These are phyloP conservation scores for Pseudopipra pipra DNA, from an alignment of 2,113 vertebrate genomes.

Conservation along the genomic window DNA sequence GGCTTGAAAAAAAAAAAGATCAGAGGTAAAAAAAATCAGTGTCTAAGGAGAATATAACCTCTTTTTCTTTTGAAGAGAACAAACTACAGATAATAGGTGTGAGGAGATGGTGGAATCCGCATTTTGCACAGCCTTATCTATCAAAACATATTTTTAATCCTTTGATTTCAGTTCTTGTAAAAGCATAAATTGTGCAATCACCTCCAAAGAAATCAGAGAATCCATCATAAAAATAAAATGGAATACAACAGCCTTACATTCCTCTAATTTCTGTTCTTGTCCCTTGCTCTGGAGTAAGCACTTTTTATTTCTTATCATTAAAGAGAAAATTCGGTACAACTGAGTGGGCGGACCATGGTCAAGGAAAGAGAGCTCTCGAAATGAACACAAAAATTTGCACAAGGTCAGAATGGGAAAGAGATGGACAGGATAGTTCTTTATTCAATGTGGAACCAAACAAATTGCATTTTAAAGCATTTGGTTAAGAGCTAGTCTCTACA, in stretches of 20 bases:
- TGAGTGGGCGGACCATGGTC: neutral
- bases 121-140: neutral
- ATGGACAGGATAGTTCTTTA: neutral
- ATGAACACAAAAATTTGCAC: neutral
- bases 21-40: slow-evolving; percentile 34
- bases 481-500: neutral
- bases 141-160: slow-evolving; percentile 33
- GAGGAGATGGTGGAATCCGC: neutral
- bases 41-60: slow-evolving; percentile 23
- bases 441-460: neutral
- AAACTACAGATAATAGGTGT: slow-evolving; percentile 5
- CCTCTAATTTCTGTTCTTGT: slow-evolving; percentile 7
- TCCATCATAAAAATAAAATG: neutral
- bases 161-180: slow-evolving; percentile 38
- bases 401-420: neutral
- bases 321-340: neutral
- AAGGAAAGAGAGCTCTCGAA: neutral
- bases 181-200: slow-evolving; percentile 24
- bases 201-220: slow-evolving; percentile 7
- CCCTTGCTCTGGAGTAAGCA: neutral
- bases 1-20: slow-evolving; percentile 34
- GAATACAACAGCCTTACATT: neutral
- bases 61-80: slow-evolving; percentile 25
- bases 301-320: neutral
- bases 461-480: neutral